These are phyloP conservation scores for Noctua janthe DNA, from an alignment of 2,888 invertebrate species.

Conservation along the genomic window DNA sequence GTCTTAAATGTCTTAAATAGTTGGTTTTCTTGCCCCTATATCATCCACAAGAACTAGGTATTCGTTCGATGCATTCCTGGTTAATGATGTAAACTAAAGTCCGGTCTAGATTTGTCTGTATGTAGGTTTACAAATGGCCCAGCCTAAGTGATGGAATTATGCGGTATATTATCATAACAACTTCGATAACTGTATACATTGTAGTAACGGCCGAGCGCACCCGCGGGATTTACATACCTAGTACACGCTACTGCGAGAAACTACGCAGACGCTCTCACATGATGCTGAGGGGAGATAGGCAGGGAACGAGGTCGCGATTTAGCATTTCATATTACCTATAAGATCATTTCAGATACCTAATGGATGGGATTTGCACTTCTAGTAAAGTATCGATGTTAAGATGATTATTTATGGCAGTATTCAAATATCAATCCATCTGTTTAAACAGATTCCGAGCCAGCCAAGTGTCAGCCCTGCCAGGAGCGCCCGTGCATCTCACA, in stretches of 20 bases:
- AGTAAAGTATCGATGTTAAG: not conserved
- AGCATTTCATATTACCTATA: not conserved
- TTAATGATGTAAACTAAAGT: conserved; percentile 18
- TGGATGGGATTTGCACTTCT: too few relatives aligned
- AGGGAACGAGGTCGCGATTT: conserved; percentile 12
- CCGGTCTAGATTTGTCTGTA: not conserved
- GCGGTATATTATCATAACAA: conserved; percentile 52
- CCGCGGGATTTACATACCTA: conserved; percentile 41
- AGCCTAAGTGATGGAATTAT: conserved; percentile 40
- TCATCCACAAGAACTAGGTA: not conserved
- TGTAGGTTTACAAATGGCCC: conserved; percentile 12
- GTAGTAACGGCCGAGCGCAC: conserved; percentile 19
- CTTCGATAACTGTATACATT: conserved; percentile 41
- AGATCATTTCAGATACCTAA: conserved; percentile 4
- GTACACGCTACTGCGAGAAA: conserved; percentile 3
- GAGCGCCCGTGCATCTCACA: conserved; percentile 47
- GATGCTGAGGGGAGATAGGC: conserved; percentile 42
- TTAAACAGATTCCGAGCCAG: conserved; percentile 13
- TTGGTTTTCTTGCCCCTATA: not conserved
- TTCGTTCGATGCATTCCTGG: not conserved
- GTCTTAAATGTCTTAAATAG: not conserved
- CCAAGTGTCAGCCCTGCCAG: conserved; percentile 45
- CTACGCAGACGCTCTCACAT: conserved; percentile 20
- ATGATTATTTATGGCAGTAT: not conserved
- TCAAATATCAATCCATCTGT: not conserved